Percentiles rank a stretch among this genome's conserved stretches.
Evolutionary conservation across 2,797 vertebrate genomes (phyloP).

Genomic region (Syncerus caffer): DNA sequence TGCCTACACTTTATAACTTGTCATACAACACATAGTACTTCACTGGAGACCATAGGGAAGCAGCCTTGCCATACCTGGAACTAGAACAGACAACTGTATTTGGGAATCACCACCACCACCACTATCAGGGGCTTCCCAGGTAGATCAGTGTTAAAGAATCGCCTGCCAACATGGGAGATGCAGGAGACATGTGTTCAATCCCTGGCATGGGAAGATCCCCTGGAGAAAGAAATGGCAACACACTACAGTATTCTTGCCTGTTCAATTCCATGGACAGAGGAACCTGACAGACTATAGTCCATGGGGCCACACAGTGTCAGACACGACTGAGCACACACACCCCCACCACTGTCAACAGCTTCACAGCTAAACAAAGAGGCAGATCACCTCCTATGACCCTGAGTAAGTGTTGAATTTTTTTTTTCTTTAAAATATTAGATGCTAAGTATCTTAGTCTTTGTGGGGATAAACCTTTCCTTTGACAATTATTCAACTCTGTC

Average conservation of each 20-base stretch:
- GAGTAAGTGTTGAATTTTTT: neutral
- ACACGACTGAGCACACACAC: neutral
- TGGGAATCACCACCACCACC: accelerated
- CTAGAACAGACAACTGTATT: neutral
- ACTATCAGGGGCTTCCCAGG: neutral
- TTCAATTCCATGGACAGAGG: neutral
- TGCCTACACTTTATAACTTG: neutral
- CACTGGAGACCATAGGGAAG: neutral
- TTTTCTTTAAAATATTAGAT: neutral
- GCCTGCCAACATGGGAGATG: neutral
- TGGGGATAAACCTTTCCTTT: neutral
- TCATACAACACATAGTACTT: neutral
- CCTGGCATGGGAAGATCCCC: neutral
- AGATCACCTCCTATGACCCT: neutral
- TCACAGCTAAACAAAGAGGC: neutral
- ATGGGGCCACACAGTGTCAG: neutral
- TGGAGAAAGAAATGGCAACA: neutral
- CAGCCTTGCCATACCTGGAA: neutral
- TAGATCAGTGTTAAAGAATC: neutral
- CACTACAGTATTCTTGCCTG: neutral
- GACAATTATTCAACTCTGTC: neutral
- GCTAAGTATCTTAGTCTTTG: neutral
- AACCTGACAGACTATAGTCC: neutral
- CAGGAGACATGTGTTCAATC: neutral
- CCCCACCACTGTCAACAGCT: neutral